Evolutionary conservation across 2,888 invertebrate species (phyloP), one percentile per base, ranked within the genome.

Genomic region (Opisthograptis luteolata): DNA sequence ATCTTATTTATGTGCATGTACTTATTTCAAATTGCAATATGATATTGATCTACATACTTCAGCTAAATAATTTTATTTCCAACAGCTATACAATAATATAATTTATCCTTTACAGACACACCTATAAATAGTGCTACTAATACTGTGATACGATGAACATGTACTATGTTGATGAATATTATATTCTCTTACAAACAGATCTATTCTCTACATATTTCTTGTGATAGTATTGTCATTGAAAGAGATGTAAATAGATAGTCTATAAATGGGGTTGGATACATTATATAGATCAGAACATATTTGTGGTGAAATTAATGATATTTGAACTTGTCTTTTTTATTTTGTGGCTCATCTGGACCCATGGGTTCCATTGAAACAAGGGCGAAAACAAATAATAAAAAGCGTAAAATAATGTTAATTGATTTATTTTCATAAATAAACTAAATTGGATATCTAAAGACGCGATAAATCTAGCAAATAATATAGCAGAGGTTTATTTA

Each of bases 371-470:
- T n/a, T 73, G 71, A 15, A 65, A 50, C 59, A 53, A 67, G 64
- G 58, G 59, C 60, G 49, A 60, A 73, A 68, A 56, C 66, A 66
- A 71, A 67, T 60, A 72, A 70, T 73, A 73, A 79, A 76, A 78
- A 76, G 68, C 62, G 47, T 39, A 67, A 76, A 74, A 73, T 76
- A 79, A 81, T 81, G 72, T 73, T 76, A 79, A 79, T 81, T 76
- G 79, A 84, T 87, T 88, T 86, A 86, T 85, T 86, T 82, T 82
- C 77, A 87, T 88, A 88, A 88, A 87, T 89, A 88, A 85, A 81
- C 84, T 87, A 85, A 86, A 84, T 75, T 77, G 79, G 75, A 79
- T 84, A 82, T 81, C 82, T 85, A 85, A 82, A 55, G 57, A 83
- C 73, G 78, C 74, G 79, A 82, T 72, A 79, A 66, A 72, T 73